phyloP scores from a whole-genome alignment of 2,888 invertebrate species.

The Pteria penguin region DNA sequence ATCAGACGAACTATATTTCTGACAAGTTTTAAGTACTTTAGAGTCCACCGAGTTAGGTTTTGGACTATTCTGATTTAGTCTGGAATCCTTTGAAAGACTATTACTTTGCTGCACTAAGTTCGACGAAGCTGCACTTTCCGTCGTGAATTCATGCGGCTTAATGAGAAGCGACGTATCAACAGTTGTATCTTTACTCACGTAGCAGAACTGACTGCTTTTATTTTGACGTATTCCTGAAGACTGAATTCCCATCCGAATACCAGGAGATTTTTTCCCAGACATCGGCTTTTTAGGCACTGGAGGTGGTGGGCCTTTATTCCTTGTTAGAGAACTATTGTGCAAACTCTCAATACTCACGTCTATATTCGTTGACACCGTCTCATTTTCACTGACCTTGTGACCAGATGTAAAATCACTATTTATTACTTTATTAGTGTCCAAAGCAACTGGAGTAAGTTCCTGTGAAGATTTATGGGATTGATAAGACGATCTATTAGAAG shows the following conservation, averaged over 20 bases:
- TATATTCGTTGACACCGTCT: not conserved
- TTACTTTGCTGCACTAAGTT: not conserved
- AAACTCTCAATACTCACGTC: slow-evolving; percentile 27
- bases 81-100: not conserved
- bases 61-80: not conserved
- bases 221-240: slow-evolving; percentile 41
- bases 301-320: slow-evolving; percentile 50
- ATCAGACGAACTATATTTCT: slow-evolving; percentile 53
- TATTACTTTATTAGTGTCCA: not conserved
- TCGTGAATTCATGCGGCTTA: slow-evolving; percentile 38
- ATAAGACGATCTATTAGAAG: slow-evolving; percentile 25
- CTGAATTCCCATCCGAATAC: slow-evolving; percentile 57
- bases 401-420: not conserved
- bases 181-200: slow-evolving; percentile 3
- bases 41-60: not conserved
- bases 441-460: slow-evolving; percentile 30
- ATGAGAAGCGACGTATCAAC: not conserved
- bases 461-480: slow-evolving; percentile 36
- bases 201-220: slow-evolving; percentile 18
- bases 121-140: not conserved
- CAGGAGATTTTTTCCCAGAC: slow-evolving; percentile 37
- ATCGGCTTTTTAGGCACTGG: slow-evolving; percentile 56
- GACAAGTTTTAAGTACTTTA: slow-evolving; percentile 1
- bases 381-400: not conserved
- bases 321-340: slow-evolving; percentile 1